A percentile compares a stretch with the other conserved stretches of the same genome.
Evolutionary conservation across 2,888 invertebrate species (phyloP).

Genomic region (Harpalus rufipes): DNA sequence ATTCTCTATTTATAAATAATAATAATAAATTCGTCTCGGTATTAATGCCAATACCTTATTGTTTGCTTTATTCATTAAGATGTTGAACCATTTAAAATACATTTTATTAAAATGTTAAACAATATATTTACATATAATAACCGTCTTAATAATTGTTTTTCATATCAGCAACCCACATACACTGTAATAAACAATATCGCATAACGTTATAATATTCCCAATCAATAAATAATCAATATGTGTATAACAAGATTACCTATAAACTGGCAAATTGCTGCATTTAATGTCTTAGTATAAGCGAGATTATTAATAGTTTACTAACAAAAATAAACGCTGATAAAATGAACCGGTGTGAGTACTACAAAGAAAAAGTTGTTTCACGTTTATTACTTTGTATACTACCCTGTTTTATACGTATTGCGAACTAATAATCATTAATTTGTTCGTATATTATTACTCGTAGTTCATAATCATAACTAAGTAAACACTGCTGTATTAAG

Average conservation of each 20-base stretch:
- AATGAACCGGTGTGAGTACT: not conserved
- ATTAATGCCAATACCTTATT: too few species aligned
- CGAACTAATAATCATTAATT: not conserved
- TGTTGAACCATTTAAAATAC: too few species aligned
- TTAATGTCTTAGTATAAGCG: conserved; percentile 29
- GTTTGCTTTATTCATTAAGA: too few species aligned
- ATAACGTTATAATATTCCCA: conserved; percentile 27
- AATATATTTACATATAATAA: too few species aligned
- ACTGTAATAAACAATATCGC: conserved; percentile 19
- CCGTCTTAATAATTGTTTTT: not conserved
- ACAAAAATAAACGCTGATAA: conserved; percentile 37
- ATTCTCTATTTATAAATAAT: too few species aligned
- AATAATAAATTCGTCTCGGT: too few species aligned
- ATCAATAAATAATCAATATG: conserved; percentile 50
- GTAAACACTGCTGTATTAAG: not conserved
- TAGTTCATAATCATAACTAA: not conserved
- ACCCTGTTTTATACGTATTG: not conserved
- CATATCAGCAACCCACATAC: conserved; percentile 43
- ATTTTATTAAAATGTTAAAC: too few species aligned
- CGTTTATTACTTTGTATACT: not conserved
- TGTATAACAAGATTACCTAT: conserved; percentile 53
- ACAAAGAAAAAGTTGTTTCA: not conserved
- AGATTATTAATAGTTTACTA: conserved; percentile 50
- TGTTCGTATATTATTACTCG: not conserved
- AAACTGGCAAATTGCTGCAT: conserved; percentile 39